Base-by-base conservation (phyloP, 2,797 vertebrate genomes). In the Gadopsis marmoratus region DNA sequence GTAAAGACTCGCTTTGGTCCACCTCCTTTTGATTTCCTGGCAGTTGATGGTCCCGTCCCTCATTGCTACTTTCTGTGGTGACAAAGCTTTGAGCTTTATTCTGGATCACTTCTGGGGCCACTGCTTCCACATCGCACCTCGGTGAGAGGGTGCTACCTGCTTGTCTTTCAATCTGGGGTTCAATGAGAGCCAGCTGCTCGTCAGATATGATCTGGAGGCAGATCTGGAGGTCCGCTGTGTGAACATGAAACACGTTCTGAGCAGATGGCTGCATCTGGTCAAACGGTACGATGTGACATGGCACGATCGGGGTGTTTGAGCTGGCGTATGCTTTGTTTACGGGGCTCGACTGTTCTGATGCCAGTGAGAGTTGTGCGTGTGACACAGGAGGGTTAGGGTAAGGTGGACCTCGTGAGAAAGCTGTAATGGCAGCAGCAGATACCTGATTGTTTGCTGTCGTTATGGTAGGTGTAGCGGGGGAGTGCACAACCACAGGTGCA, bases 141-240 rank as follows among this genome's bases (percentile, higher is more conserved):
- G 82, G 87, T n/a, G 81, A 61, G 39, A 71, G 10, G 12, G 31
- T 13, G 13, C 26, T 54, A 1, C n/a, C 74, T 47, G 48, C 66
- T 54, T 79, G 83, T 17, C 71, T 85, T 78, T 95, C 94, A 43
- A 96, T 95, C 79, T 95, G 94, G 0, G 93, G 93, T 74, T 95
- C 94, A 31, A 95, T 94, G 37, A 95, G 90, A 21, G 95, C 94
- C 58, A 96, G 74, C 88, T 96, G 95, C 84, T 96, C 95, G 0
- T 96, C 95, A 31, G 95, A 95, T 86, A 96, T 95, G 47, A 96
- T 92, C 82, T 96, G 93, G 66, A 96, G 88, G 74, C 95, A 94
- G 65, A 96, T 95, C 84, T 96, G 95, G 43, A 96, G 94, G 68
- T 95, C 95, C 64, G 93, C 91, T 13, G 95, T 95, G 53, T 92